Conservation (phyloP, 2,888 invertebrate genomes). For the Cosmia trapezina region DNA sequence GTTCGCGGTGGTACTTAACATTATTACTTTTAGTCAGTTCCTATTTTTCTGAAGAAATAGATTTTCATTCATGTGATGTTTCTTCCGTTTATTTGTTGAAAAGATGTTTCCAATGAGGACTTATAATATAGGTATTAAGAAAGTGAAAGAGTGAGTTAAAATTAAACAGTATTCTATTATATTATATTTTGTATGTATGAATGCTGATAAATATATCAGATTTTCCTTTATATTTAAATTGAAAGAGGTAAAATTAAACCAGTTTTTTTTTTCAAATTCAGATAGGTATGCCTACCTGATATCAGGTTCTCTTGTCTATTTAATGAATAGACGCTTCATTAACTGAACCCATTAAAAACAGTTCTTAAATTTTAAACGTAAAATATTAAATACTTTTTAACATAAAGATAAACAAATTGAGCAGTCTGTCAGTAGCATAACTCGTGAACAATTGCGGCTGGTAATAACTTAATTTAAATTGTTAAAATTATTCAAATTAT, state of each 20-base stretch:
- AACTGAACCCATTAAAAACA: conserved; percentile 9
- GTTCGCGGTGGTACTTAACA: background rate
- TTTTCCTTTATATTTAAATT: too few species aligned
- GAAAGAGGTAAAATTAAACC: too few species aligned
- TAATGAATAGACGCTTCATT: background rate
- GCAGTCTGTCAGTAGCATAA: conserved; percentile 35
- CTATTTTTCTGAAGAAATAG: background rate
- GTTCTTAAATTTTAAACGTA: background rate
- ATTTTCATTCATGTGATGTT: conserved; percentile 6
- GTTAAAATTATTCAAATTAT: conserved; percentile 30
- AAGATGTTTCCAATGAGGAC: background rate
- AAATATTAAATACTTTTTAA: conserved; percentile 14
- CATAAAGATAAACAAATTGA: conserved; percentile 25
- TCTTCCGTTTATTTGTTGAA: background rate
- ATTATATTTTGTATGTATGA: too few species aligned
- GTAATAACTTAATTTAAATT: conserved; percentile 19
- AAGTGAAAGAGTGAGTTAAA: background rate
- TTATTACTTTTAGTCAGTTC: conserved; percentile 4
- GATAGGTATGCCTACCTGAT: too few species aligned
- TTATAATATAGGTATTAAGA: background rate
- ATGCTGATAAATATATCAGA: too few species aligned
- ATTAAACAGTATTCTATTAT: too few species aligned
- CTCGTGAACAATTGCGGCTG: conserved; percentile 29
- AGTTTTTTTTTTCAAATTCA: too few species aligned
- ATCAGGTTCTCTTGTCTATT: background rate